Evolutionary conservation across 2,113 vertebrate genomes (phyloP).

Genomic region (Mohoua ochrocephala): DNA sequence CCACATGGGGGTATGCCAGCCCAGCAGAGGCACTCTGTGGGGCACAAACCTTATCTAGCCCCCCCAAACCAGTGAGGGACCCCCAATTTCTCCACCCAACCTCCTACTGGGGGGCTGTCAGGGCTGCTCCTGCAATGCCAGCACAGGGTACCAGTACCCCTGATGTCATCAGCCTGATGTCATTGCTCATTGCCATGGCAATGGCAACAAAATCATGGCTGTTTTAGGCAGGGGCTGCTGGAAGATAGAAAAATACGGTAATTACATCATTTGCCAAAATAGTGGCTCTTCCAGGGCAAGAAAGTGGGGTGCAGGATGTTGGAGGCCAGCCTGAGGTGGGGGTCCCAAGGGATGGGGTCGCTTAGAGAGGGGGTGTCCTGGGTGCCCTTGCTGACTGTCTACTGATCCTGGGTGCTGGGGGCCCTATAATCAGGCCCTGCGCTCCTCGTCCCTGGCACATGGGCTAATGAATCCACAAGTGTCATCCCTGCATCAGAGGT

Average conservation of each 20-base stretch:
- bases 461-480: neutral
- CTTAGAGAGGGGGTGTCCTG: neutral
- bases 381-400: neutral
- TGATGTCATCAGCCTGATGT: neutral
- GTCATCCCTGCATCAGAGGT: neutral
- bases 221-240: neutral
- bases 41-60: neutral
- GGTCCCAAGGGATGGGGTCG: neutral
- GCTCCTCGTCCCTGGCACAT: neutral
- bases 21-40: neutral
- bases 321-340: neutral
- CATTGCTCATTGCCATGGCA: neutral
- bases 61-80: neutral
- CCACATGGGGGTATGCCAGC: neutral
- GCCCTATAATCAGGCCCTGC: neutral
- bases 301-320: neutral
- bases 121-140: neutral
- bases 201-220: neutral
- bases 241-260: neutral
- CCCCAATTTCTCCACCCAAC: neutral
- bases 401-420: fast-evolving
- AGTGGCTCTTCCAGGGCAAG: neutral
- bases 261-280: neutral
- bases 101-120: neutral
- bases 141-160: neutral